A percentile compares a stretch with the other conserved stretches of the same genome.
Conservation (phyloP, 2,797 vertebrate species). For the Alfaro cultratus region DNA sequence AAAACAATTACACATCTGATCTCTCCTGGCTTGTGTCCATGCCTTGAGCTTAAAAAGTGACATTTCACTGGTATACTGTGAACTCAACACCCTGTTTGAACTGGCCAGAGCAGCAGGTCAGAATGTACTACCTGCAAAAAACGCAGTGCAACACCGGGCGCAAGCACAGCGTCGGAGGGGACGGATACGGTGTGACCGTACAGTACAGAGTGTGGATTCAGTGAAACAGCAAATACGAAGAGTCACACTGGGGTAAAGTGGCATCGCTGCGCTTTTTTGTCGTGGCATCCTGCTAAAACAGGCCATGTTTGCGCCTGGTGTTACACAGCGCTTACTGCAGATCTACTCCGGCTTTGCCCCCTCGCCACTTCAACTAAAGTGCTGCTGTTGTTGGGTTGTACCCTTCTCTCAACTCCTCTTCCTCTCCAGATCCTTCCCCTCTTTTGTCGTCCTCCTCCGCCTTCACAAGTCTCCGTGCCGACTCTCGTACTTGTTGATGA, state of each 20-base stretch:
- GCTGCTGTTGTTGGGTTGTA: constrained; percentile 69
- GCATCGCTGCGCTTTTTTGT: constrained; percentile 32
- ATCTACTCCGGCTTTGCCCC: constrained; percentile 51
- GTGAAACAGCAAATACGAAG: constrained; percentile 38
- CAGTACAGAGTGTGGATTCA: constrained; percentile 50
- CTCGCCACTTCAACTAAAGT: constrained; percentile 71
- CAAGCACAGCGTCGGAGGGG: constrained; percentile 39
- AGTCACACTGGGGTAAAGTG: constrained; percentile 32
- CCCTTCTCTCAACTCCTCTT: constrained; percentile 44
- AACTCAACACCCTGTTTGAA: constrained; percentile 65
- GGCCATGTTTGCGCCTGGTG: constrained; percentile 52
- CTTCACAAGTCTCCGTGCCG: constrained; percentile 88
- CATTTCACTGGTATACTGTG: constrained; percentile 69
- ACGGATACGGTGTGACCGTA: constrained; percentile 34
- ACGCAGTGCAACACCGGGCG: constrained; percentile 53
- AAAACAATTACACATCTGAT: constrained; percentile 57
- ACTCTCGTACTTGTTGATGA: constrained; percentile 90
- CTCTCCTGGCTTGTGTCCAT: constrained; percentile 66
- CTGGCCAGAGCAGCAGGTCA: constrained; percentile 40
- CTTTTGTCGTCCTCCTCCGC: constrained; percentile 11
- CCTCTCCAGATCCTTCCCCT: constrained; percentile 10
- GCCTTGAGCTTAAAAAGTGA: constrained; percentile 68
- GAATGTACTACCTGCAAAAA: constrained; percentile 62
- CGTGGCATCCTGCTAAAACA: constrained; percentile 28
- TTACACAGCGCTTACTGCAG: constrained; percentile 58